Base-by-base conservation (phyloP, 1,140 invertebrate genomes). In the Zaprionus tsacasi region DNA sequence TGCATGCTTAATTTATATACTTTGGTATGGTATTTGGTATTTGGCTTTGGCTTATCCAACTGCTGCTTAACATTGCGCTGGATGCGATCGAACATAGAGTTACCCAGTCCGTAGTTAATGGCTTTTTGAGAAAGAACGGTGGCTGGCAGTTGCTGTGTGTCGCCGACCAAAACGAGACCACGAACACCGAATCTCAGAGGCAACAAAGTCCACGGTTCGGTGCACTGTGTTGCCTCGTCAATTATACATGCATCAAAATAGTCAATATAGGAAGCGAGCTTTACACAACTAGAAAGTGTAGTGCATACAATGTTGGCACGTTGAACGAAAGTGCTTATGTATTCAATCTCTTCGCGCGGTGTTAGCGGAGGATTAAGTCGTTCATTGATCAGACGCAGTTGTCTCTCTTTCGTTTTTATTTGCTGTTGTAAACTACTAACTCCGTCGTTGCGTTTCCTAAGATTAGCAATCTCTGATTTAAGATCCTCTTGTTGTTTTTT, bases 141-240 rank as follows among this genome's bases (percentile, higher is more conserved):
- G 0, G 97, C 96, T 0, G 96, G 96, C 25, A 99, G 92, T 91
- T 99, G 98, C 79, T 96, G 94, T 6, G 96, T 96, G 93, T 99
- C 98, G 0, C 98, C 98, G 25, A 99, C 96, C 45, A 99, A 93
- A 17, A 99, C 94, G 43, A 99, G 93, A 65, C 94, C 95, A 10
- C 94, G 94, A 8, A 97, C 94, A 30, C 94, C 94, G 58, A 96
- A 94, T 79, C 95, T 94, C 6, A 99, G 93, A 0, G 98, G 97
- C 59, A 97, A 94, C 27, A 98, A 92, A 13, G 95, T 95, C 80
- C 97, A 96, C 0, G 96, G 95, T 92, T 99, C 98, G 21, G 95
- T 95, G 75, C 95, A 96, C 80, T 98, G 97, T 0, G 97, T 96
- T 13, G 98, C 97, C 93, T 99, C 98, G 92, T 99, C 98, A 36